phyloP scores from a whole-genome alignment of 2,113 vertebrate species.

The Sinocyclocheilus rhinocerous region DNA sequence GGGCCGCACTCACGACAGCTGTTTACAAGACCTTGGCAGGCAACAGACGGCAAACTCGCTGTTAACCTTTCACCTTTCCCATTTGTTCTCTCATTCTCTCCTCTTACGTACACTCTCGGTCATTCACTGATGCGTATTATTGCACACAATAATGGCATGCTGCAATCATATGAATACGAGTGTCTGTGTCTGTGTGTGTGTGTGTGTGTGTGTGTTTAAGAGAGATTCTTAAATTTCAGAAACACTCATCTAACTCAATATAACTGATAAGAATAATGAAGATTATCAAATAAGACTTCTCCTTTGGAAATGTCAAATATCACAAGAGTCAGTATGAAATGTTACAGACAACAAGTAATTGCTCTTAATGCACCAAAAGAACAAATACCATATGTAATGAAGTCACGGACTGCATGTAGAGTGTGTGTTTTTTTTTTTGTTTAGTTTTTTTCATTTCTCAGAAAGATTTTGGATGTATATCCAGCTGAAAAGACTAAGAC shows the following conservation, averaged over 20 bases:
- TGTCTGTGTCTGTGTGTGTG: too few relatives aligned
- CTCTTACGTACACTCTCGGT: background rate
- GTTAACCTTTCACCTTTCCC: background rate
- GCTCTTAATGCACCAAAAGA: background rate
- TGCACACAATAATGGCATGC: background rate
- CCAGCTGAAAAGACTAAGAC: background rate
- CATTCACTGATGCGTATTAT: background rate
- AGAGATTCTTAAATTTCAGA: background rate
- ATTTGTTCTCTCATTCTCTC: background rate
- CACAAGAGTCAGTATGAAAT: too few relatives aligned
- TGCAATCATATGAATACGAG: background rate
- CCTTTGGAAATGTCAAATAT: background rate
- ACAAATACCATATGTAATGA: background rate
- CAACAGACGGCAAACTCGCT: conserved; percentile 40
- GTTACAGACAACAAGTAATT: background rate
- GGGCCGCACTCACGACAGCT: conserved; percentile 38
- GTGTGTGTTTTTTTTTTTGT: too few relatives aligned
- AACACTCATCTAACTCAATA: too few relatives aligned
- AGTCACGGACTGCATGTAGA: background rate
- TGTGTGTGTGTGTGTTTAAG: background rate
- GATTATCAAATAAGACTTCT: background rate
- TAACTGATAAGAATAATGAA: background rate
- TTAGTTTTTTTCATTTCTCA: background rate
- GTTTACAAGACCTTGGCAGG: conserved; percentile 50
- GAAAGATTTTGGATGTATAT: background rate